These are phyloP conservation scores for Galemys pyrenaicus DNA, from an alignment of 2,113 vertebrate genomes.

Conservation along the genomic window DNA sequence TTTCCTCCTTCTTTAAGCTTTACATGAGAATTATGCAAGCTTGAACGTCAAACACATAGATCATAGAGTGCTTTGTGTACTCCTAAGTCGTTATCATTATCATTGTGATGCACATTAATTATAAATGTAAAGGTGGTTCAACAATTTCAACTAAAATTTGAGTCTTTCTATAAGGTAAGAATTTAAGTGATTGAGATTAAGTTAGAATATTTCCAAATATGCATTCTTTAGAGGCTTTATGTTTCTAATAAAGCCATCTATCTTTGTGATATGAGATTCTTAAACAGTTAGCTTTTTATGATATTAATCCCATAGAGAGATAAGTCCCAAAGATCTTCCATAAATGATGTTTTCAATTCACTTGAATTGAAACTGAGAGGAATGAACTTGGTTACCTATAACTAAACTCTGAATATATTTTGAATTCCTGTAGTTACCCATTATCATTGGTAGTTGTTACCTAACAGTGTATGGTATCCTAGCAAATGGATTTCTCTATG, in stretches of 20 bases:
- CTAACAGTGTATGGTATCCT: not conserved
- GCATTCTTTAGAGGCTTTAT: not conserved
- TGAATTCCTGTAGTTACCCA: not conserved
- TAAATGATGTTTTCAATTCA: not conserved
- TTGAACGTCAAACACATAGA: not conserved
- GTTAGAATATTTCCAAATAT: conserved; percentile 7
- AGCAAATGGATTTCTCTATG: not conserved
- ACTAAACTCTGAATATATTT: not conserved
- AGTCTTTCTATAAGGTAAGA: not conserved
- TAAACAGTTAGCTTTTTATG: not conserved
- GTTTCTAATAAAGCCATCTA: conserved; percentile 3
- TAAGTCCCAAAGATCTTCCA: not conserved
- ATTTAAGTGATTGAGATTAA: not conserved
- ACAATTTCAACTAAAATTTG: not conserved
- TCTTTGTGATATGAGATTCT: not conserved
- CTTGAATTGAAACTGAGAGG: not conserved
- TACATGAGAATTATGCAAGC: conserved; percentile 4
- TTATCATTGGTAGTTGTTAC: not conserved
- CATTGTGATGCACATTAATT: not conserved
- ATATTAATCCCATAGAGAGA: not conserved
- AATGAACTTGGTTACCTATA: not conserved
- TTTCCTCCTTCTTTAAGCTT: conserved; percentile 34
- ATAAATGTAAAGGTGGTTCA: not conserved
- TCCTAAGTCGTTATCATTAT: not conserved
- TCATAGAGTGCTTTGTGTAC: conserved; percentile 11